phyloP scores from a whole-genome alignment of 2,888 invertebrate species.

The Caenorhabditis sp. region DNA sequence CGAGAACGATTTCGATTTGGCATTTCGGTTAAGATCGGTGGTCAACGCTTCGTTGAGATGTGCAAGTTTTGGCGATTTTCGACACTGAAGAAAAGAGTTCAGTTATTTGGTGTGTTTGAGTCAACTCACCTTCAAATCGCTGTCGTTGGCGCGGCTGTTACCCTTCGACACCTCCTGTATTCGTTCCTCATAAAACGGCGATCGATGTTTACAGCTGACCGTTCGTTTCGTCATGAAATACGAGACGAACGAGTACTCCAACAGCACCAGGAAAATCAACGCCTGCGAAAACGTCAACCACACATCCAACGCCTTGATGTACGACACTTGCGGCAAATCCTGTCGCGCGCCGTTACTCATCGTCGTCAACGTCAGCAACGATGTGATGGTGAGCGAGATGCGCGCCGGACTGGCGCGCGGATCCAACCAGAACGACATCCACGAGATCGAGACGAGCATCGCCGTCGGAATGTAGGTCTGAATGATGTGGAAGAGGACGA shows the following conservation, averaged over 20 bases:
- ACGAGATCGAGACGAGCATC: slow-evolving; percentile 68
- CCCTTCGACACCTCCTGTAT: slow-evolving; percentile 16
- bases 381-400: slow-evolving; percentile 70
- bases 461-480: slow-evolving; percentile 70
- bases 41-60: slow-evolving; percentile 6
- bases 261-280: slow-evolving; percentile 67
- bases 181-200: slow-evolving; percentile 29
- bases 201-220: slow-evolving; percentile 58
- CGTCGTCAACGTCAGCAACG: slow-evolving; percentile 69
- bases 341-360: slow-evolving; percentile 70
- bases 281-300: slow-evolving; percentile 70
- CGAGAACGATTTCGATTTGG: slow-evolving; percentile 41
- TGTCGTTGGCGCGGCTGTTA: too few species aligned
- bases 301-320: slow-evolving; percentile 68
- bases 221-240: slow-evolving; percentile 67
- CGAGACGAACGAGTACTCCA: slow-evolving; percentile 70
- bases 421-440: slow-evolving; percentile 70
- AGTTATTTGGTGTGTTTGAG: too few species aligned
- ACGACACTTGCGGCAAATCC: slow-evolving; percentile 69
- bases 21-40: slow-evolving; percentile 26
- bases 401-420: slow-evolving; percentile 69
- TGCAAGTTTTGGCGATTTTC: background rate
- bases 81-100: background rate
- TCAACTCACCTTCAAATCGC: too few species aligned
- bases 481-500: slow-evolving; percentile 68